These are phyloP conservation scores for Boloria selene DNA, from an alignment of 2,888 invertebrate species.

Conservation along the genomic window DNA sequence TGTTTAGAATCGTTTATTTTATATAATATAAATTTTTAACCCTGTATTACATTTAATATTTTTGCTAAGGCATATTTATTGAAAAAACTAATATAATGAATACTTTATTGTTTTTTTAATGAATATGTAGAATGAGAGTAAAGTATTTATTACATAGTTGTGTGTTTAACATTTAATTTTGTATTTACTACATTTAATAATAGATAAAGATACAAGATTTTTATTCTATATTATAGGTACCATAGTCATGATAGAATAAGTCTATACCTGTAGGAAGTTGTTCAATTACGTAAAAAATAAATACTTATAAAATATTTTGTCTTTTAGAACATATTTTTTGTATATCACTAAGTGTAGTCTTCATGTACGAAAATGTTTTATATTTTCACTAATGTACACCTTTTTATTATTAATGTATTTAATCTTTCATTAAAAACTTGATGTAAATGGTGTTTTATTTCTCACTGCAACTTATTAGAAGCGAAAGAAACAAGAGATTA, in stretches of 20 bases:
- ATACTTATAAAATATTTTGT: constrained; percentile 25
- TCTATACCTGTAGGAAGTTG: constrained; percentile 21
- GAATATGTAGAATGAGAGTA: neutral
- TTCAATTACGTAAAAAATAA: constrained; percentile 20
- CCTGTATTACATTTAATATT: constrained; percentile 15
- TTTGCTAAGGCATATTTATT: constrained; percentile 15
- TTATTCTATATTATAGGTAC: neutral
- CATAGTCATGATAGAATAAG: constrained; percentile 11
- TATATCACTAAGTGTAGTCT: constrained; percentile 34
- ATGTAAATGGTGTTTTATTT: constrained; percentile 11
- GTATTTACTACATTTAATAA: neutral
- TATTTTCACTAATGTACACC: constrained; percentile 59
- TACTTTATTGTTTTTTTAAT: constrained; percentile 2
- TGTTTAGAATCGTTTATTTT: constrained; percentile 7
- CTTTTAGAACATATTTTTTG: constrained; percentile 29
- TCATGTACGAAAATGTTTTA: constrained; percentile 46
- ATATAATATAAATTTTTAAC: constrained; percentile 4
- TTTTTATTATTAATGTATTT: constrained; percentile 56
- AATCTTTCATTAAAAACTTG: constrained; percentile 43
- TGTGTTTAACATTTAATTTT: neutral
- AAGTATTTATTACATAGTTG: constrained; percentile 6
- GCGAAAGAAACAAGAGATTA: too few relatives aligned
- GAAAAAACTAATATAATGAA: neutral
- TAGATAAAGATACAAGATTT: neutral
- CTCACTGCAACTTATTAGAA: neutral